phyloP scores from a whole-genome alignment of 2,797 vertebrate species.

The Cottoperca gobio region DNA sequence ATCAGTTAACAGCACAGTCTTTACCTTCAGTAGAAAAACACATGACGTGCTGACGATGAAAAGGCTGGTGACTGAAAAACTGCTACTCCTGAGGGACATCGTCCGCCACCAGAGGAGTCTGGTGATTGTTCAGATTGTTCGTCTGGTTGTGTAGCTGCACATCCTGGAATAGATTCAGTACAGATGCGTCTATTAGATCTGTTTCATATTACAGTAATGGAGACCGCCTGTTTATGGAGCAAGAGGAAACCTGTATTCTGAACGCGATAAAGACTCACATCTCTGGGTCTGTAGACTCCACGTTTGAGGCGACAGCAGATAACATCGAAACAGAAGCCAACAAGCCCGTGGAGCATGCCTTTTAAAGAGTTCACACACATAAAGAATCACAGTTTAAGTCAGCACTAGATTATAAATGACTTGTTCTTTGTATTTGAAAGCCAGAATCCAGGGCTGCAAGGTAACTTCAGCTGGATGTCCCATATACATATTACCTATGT shows the following conservation, averaged over 20 bases:
- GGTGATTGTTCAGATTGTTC: conserved; percentile 88
- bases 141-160: conserved; percentile 84
- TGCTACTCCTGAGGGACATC: conserved; percentile 82
- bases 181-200: not conserved
- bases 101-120: conserved; percentile 83
- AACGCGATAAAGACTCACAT: conserved; percentile 51
- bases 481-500: not conserved
- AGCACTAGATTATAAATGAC: not conserved
- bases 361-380: conserved; percentile 6
- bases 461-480: too few species aligned
- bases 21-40: conserved; percentile 15
- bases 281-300: conserved; percentile 81
- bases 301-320: conserved; percentile 92
- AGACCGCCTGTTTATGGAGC: not conserved
- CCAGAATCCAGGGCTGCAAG: too few species aligned
- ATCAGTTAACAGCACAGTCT: conserved; percentile 1
- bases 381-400: not conserved
- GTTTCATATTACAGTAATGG: not conserved
- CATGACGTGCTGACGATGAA: not conserved
- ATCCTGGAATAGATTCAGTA: conserved; percentile 71
- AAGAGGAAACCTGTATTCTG: not conserved
- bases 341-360: conserved; percentile 93
- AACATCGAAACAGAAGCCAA: conserved; percentile 90
- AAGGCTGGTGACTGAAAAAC: not conserved
- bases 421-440: not conserved